phyloP scores from a whole-genome alignment of 2,797 vertebrate genomes.

The Poeciliopsis infans region DNA sequence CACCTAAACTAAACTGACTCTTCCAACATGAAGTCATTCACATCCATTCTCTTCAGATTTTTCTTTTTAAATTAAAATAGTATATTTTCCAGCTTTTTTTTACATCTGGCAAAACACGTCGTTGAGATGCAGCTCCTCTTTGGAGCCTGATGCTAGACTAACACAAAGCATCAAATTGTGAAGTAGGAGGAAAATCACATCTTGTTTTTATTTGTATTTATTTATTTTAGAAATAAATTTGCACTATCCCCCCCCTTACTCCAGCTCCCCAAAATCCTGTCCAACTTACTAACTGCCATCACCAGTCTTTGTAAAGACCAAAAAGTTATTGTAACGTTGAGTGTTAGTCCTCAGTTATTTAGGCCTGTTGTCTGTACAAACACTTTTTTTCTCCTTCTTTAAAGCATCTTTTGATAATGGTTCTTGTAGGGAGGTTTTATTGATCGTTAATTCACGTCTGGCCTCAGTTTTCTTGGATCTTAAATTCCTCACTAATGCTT shows the following conservation, averaged over 20 bases:
- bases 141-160: not conserved
- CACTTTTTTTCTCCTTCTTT: not conserved
- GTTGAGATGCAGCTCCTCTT: no score
- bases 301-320: not conserved
- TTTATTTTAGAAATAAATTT: not conserved
- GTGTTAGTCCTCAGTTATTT: not conserved
- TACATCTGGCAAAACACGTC: not conserved
- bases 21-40: not conserved
- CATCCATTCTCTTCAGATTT: not conserved
- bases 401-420: not conserved
- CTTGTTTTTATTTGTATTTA: not conserved
- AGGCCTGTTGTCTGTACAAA: not conserved
- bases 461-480: conserved; percentile 22
- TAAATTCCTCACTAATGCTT: not conserved
- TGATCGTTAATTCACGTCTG: conserved; percentile 33
- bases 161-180: not conserved
- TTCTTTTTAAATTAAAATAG: no score
- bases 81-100: not conserved
- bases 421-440: conserved; percentile 23
- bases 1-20: not conserved
- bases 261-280: not conserved
- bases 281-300: not conserved
- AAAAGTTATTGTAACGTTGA: not conserved
- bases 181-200: not conserved
- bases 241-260: not conserved